Percentiles rank a stretch among this genome's conserved stretches.
Evolutionary conservation across 2,888 invertebrate species (phyloP).

Genomic region (Archips xylosteana): DNA sequence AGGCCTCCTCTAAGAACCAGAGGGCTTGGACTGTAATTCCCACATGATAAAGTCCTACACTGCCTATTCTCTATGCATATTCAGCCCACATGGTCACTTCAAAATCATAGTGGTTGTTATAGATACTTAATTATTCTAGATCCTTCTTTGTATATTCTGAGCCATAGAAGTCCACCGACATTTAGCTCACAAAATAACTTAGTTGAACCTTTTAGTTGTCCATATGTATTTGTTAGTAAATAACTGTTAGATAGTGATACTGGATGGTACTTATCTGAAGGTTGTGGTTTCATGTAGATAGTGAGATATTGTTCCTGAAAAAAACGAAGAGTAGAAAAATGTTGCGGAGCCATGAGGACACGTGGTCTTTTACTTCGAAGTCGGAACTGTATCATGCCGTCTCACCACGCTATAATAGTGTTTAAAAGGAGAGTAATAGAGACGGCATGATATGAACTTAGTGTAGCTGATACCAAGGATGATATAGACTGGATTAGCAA

Average conservation of each 20-base stretch:
- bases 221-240: background rate
- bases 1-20: no score
- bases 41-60: background rate
- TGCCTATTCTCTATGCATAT: background rate
- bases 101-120: conserved; percentile 19
- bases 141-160: conserved; percentile 40
- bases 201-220: conserved; percentile 7
- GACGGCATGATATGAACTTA: no score
- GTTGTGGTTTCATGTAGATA: conserved; percentile 46
- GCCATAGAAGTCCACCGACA: conserved; percentile 69
- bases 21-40: no score
- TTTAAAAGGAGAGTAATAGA: no score
- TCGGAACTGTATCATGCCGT: no score
- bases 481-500: no score
- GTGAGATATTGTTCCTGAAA: background rate
- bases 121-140: background rate
- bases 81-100: background rate
- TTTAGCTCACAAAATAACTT: conserved; percentile 55
- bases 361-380: no score
- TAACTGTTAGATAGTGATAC: conserved; percentile 52
- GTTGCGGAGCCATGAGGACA: no score
- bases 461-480: no score
- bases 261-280: conserved; percentile 57
- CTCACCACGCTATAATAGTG: no score
- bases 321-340: no score